A percentile compares a stretch with the other conserved stretches of the same genome.
Conservation (phyloP, 1,140 invertebrate species). For the Amyelois transitella region DNA sequence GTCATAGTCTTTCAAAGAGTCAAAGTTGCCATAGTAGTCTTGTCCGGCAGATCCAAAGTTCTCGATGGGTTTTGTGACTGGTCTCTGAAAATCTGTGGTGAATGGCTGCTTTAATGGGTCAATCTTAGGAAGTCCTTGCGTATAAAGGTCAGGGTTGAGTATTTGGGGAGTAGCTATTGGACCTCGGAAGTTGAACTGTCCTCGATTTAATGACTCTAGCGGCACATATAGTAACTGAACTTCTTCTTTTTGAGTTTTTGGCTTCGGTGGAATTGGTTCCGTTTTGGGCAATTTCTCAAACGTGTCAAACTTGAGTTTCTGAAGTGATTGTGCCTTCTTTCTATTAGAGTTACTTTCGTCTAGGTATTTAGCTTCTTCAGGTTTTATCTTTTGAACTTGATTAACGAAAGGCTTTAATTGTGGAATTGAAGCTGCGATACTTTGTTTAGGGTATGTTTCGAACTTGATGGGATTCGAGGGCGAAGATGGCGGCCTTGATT, state of each 20-base stretch:
- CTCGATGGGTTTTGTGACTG: conserved; percentile 29
- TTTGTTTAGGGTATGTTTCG: conserved; percentile 34
- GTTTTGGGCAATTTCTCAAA: conserved; percentile 32
- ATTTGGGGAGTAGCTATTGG: conserved; percentile 38
- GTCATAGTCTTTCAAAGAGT: conserved; percentile 40
- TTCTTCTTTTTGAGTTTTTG: conserved; percentile 76
- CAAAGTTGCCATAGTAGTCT: conserved; percentile 39
- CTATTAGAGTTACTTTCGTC: conserved; percentile 51
- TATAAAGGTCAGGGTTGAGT: conserved; percentile 47
- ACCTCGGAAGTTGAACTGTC: conserved; percentile 68
- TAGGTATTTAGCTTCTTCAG: conserved; percentile 48
- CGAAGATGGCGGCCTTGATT: conserved; percentile 29
- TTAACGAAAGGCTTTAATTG: conserved; percentile 36
- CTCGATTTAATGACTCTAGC: conserved; percentile 81
- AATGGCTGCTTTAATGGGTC: conserved; percentile 48
- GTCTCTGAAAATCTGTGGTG: conserved; percentile 38
- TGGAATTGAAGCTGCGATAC: conserved; percentile 24
- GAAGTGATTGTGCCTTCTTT: conserved; percentile 46
- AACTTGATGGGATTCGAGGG: conserved; percentile 38
- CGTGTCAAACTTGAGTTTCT: conserved; percentile 56
- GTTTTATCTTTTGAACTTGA: conserved; percentile 27
- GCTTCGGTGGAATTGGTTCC: conserved; percentile 27
- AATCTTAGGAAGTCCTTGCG: conserved; percentile 37
- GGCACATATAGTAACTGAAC: conserved; percentile 87
- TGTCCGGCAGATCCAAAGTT: conserved; percentile 31